Conservation (phyloP, 2,113 vertebrate species). For the Syngnathus typhle region DNA sequence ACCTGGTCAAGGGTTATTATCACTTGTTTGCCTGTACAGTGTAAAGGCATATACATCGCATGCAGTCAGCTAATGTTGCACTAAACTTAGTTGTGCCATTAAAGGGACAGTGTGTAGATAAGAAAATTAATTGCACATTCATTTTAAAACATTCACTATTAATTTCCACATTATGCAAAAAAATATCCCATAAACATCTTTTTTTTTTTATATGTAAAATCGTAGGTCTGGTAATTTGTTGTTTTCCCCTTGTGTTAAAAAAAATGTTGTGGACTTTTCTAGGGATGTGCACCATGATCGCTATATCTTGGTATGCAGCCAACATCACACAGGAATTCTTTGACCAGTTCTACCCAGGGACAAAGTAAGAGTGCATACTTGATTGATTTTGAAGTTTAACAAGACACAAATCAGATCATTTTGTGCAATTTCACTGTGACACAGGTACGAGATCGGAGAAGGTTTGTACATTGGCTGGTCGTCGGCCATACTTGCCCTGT, state of each 20-base stretch:
- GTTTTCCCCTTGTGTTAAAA: no score
- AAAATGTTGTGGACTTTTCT: background rate
- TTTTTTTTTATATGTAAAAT: no score
- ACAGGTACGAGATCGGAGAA: slow-evolving; percentile 72
- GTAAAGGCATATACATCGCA: no score
- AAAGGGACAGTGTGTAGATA: no score
- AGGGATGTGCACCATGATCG: slow-evolving; percentile 80
- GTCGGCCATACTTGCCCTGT: slow-evolving; percentile 63
- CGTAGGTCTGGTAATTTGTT: no score
- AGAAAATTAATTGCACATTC: no score
- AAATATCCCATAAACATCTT: no score
- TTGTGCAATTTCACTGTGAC: background rate
- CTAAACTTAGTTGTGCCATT: no score
- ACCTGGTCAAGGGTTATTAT: slow-evolving; percentile 25
- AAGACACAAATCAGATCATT: background rate
- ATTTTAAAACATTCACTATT: no score
- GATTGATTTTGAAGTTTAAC: background rate
- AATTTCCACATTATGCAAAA: no score
- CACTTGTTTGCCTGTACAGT: no score
- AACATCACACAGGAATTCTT: slow-evolving; percentile 83
- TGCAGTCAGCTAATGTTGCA: no score
- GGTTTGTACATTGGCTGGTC: slow-evolving; percentile 74
- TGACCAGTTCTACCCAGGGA: slow-evolving; percentile 74
- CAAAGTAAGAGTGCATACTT: slow-evolving; percentile 73
- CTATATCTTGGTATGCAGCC: slow-evolving; percentile 82